Base-by-base conservation (phyloP, 2,888 invertebrate genomes). In the Stenurella melanura region DNA sequence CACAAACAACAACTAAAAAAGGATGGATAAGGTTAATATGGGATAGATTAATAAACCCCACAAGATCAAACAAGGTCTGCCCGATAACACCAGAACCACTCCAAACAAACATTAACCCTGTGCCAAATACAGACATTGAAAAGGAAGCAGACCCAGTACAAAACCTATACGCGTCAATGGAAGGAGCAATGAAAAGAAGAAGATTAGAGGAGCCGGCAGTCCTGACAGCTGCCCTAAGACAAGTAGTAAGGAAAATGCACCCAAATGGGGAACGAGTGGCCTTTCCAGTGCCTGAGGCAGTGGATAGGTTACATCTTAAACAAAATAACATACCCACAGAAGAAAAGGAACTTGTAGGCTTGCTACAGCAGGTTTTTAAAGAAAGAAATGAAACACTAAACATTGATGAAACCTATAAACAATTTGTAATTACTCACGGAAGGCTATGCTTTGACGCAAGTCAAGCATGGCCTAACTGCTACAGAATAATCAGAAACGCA, bases 361-460 rank as follows among this genome's bases (percentile, higher is more conserved):
- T 60, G 61, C 2, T 60, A 18, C 5, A 60, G 2, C 19, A 18
- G 19, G 61, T 72, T 1, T 61, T 72, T 61, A 15, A 21, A 2
- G 3, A 60, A 12, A 61, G 72, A 61, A 15, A 26, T 0, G 72
- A 72, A 61, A 50, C 4, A n/a, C n/a, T 72, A 3, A 42, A 72
- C 6, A 4, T 72, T 3, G 19, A 72, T 7, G 54, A 50, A 10
- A 12, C 61, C 0, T 72, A 63, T 54, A n/a, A 18, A 7, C 21
- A 72, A 30, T 72, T 61, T n/a, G 63, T 61, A 19, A 34, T 17
- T 10, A 58, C 69, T 0, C 34, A 69, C n/a, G 69, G 57, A 7
- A 56, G 69, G 11, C 26, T 69, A 4, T 6, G n/a, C 0, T 15
- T 30, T 15, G 57, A 69, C 12, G 7, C 19, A 3, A 58, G 2